Conservation (phyloP, 64 coral and sea anemone species). For the Stichodactyla mertensii region DNA sequence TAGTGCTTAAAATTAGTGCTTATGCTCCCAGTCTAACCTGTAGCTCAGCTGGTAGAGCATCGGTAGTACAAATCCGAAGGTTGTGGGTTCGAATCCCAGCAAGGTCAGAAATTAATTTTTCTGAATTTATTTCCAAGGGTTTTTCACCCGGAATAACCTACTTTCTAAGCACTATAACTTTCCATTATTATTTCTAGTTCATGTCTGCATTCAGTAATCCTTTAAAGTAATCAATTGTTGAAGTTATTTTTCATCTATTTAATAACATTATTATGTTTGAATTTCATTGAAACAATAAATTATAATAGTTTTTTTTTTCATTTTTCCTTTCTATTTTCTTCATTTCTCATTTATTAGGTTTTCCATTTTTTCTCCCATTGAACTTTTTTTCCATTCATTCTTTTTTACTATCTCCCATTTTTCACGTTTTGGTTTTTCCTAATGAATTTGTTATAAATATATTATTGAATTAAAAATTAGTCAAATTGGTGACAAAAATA, state of each 20-base stretch:
- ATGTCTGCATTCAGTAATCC: not conserved
- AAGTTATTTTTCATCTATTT: slow-evolving; percentile 1
- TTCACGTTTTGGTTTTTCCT: slow-evolving; percentile 12
- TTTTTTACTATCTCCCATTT: not conserved
- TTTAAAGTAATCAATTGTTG: not conserved
- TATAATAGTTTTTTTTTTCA: slow-evolving; percentile 7
- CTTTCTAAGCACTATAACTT: too few relatives aligned
- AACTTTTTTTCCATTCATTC: not conserved
- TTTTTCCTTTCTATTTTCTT: slow-evolving; percentile 11
- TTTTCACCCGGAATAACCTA: too few relatives aligned
- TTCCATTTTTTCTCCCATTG: not conserved
- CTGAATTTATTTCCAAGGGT: too few relatives aligned
- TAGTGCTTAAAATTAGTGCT: too few relatives aligned
- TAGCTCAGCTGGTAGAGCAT: too few relatives aligned
- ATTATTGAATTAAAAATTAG: slow-evolving; percentile 5
- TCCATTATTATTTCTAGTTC: too few relatives aligned
- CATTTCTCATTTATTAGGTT: slow-evolving; percentile 5
- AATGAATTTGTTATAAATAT: not conserved
- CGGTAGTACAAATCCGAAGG: too few relatives aligned
- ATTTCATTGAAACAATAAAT: not conserved
- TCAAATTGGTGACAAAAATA: not conserved
- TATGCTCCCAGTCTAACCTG: too few relatives aligned
- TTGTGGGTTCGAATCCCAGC: too few relatives aligned
- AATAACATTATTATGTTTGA: not conserved
- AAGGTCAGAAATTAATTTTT: too few relatives aligned